These are phyloP conservation scores for Colossoma macropomum DNA, from an alignment of 2,113 vertebrate genomes.

Conservation along the genomic window DNA sequence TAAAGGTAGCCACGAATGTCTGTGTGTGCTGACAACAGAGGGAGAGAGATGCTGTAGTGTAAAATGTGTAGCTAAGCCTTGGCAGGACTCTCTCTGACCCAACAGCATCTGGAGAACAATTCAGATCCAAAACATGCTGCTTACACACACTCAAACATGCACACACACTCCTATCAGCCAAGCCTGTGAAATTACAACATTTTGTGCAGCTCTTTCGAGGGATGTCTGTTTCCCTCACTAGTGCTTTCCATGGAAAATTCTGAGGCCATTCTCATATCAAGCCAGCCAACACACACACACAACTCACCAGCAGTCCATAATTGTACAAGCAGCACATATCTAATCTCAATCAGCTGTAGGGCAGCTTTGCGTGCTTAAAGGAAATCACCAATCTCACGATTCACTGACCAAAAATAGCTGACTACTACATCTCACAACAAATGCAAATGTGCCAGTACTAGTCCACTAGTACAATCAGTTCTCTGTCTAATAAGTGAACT, in stretches of 20 bases:
- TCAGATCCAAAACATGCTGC: conserved; percentile 34
- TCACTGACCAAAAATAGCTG: neutral
- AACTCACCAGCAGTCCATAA: conserved; percentile 44
- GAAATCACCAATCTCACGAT: neutral
- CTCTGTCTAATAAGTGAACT: too few relatives aligned
- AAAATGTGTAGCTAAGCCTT: conserved; percentile 16
- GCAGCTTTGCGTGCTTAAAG: neutral
- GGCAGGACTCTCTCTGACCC: conserved; percentile 20
- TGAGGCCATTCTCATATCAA: neutral
- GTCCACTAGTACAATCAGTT: too few relatives aligned
- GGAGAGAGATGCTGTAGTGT: neutral
- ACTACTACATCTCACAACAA: too few relatives aligned
- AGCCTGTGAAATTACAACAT: conserved; percentile 33
- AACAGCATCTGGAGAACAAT: conserved; percentile 14
- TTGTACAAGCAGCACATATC: neutral
- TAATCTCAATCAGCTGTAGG: neutral
- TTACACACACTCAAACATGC: conserved; percentile 13
- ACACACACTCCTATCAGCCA: conserved; percentile 23
- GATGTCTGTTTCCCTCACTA: conserved; percentile 17
- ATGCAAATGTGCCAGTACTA: too few relatives aligned
- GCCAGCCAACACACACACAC: conserved; percentile 10
- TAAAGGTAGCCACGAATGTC: neutral
- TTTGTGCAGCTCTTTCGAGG: conserved; percentile 27
- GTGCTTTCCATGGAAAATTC: conserved; percentile 56
- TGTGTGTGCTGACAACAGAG: conserved; percentile 43